phyloP scores from a whole-genome alignment of 2,797 vertebrate genomes.

The Halcyon badia region DNA sequence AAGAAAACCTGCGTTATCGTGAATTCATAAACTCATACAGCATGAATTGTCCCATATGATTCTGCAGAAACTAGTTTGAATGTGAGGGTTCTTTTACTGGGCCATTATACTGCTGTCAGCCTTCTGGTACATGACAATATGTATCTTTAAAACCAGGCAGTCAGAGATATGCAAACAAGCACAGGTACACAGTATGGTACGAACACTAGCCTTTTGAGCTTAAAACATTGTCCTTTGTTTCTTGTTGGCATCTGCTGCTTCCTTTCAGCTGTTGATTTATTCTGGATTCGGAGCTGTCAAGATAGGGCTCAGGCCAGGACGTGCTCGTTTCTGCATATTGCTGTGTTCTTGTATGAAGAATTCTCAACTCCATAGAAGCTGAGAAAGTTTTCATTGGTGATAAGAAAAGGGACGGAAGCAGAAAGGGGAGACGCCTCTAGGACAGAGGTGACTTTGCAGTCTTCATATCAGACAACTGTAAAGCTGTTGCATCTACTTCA shows the following conservation, averaged over 20 bases:
- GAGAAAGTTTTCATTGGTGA: not conserved
- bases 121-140: not conserved
- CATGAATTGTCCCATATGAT: not conserved
- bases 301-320: not conserved
- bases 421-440: not conserved
- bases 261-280: not conserved
- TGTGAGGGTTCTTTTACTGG: not conserved
- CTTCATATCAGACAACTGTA: accelerated
- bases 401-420: not conserved
- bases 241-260: not conserved
- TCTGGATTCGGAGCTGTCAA: not conserved
- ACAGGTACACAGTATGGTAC: not conserved
- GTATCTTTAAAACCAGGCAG: not conserved
- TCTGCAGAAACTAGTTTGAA: not conserved
- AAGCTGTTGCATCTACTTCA: not conserved
- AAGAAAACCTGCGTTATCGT: not conserved
- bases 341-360: not conserved
- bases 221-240: not conserved
- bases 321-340: accelerated
- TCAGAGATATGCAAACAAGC: not conserved
- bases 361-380: not conserved
- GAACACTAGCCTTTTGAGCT: not conserved
- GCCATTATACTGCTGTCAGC: accelerated
- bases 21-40: not conserved
- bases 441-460: not conserved